Percentiles rank a stretch among this genome's conserved stretches.
phyloP scores from a whole-genome alignment of 1,140 invertebrate genomes.

The Probaryconus sp. region DNA sequence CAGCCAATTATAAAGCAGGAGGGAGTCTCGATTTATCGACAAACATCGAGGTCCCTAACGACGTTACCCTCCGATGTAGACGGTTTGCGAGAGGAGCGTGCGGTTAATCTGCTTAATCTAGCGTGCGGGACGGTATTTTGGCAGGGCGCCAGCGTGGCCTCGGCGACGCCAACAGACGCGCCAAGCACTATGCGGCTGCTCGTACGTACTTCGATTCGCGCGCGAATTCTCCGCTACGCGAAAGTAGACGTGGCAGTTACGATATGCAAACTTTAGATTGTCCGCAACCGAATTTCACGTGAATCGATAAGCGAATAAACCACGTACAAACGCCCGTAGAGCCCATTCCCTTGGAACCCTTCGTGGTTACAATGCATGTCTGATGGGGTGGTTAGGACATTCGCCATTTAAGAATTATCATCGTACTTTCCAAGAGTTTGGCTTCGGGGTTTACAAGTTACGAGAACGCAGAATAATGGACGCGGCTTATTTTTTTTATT shows the following conservation, averaged over 20 bases:
- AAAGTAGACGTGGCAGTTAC: slow-evolving; percentile 44
- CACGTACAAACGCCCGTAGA: slow-evolving; percentile 41
- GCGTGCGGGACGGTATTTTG: slow-evolving; percentile 59
- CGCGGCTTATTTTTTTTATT: too few species aligned
- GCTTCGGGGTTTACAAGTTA: not conserved
- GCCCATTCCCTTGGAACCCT: slow-evolving; percentile 13
- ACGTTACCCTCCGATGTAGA: slow-evolving; percentile 38
- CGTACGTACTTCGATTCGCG: slow-evolving; percentile 29
- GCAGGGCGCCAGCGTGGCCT: slow-evolving; percentile 46
- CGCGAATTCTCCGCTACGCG: slow-evolving; percentile 37
- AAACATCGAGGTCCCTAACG: slow-evolving; percentile 62
- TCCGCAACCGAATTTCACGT: slow-evolving; percentile 53
- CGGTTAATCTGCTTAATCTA: slow-evolving; percentile 64
- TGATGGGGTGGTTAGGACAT: not conserved
- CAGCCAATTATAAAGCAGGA: slow-evolving; percentile 46
- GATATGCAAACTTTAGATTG: slow-evolving; percentile 61
- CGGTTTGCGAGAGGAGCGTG: slow-evolving; percentile 46
- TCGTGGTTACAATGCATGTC: slow-evolving; percentile 37
- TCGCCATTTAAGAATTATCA: slow-evolving; percentile 39
- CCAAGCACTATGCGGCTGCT: slow-evolving; percentile 11
- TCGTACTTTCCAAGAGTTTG: slow-evolving; percentile 16
- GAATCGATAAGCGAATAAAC: slow-evolving; percentile 61
- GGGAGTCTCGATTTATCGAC: slow-evolving; percentile 62
- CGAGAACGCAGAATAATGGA: slow-evolving; percentile 22
- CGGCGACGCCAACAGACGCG: too few species aligned